Conservation (phyloP, 2,113 vertebrate genomes). For the Chaetodon trifascialis region DNA sequence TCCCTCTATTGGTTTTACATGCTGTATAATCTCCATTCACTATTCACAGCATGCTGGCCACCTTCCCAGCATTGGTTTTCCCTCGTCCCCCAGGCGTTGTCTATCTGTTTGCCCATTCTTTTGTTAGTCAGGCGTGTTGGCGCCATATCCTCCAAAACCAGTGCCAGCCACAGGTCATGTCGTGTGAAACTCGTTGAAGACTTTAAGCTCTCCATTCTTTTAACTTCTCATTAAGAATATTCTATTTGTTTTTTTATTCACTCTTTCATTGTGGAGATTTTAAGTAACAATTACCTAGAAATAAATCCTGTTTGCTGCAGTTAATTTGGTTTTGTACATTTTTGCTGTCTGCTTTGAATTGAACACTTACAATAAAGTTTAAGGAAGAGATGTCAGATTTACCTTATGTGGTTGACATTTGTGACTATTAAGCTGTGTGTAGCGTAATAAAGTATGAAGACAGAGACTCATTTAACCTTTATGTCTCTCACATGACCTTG, state of each 20-base stretch:
- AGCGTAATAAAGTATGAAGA: neutral
- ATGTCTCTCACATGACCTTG: neutral
- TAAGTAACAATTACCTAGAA: neutral
- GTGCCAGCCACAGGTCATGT: conserved; percentile 33
- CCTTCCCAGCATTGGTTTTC: conserved; percentile 54
- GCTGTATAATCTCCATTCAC: conserved; percentile 52
- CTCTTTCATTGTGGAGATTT: neutral
- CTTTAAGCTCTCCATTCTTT: neutral
- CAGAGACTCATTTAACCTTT: conserved; percentile 9
- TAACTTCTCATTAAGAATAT: conserved; percentile 8
- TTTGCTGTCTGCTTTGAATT: neutral
- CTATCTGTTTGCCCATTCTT: conserved; percentile 34
- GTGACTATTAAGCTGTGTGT: neutral
- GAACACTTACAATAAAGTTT: neutral
- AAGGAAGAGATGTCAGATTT: neutral
- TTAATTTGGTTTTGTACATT: neutral
- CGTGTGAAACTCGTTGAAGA: conserved; percentile 21
- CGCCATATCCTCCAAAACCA: conserved; percentile 18
- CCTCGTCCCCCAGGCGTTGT: conserved; percentile 23
- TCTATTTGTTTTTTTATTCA: neutral
- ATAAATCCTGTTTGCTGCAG: neutral
- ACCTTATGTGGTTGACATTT: neutral
- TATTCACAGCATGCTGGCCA: conserved; percentile 51
- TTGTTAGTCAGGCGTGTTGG: conserved; percentile 33
- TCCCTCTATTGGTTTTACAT: conserved; percentile 45